Percentiles rank a stretch among this genome's conserved stretches.
phyloP scores from a whole-genome alignment of 1,140 invertebrate species.

The Cryptotermes secundus region DNA sequence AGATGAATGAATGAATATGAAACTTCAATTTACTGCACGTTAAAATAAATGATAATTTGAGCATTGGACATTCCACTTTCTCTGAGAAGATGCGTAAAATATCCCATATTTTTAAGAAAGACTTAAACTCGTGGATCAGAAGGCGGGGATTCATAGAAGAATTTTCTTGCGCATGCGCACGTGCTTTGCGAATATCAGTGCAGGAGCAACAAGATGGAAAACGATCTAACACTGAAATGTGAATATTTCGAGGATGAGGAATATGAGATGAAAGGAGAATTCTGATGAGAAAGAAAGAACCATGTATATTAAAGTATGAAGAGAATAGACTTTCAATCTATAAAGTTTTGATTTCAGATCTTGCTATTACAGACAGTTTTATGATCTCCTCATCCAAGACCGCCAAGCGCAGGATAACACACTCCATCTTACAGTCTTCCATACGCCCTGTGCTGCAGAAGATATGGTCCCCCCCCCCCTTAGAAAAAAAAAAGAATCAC shows the following conservation, averaged over 20 bases:
- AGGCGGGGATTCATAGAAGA: too few species aligned
- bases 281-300: background rate
- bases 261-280: background rate
- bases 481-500: background rate
- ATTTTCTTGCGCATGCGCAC: too few species aligned
- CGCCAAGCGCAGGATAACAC: background rate
- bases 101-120: too few species aligned
- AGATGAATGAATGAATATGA: too few species aligned
- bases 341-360: constrained; percentile 18
- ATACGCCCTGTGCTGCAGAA: background rate
- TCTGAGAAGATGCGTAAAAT: too few species aligned
- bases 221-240: background rate
- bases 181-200: too few species aligned
- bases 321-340: background rate
- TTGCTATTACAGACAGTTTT: constrained; percentile 7
- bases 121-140: too few species aligned
- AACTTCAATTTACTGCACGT: too few species aligned
- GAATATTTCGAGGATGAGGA: background rate
- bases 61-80: too few species aligned
- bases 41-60: too few species aligned
- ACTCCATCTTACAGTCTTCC: background rate
- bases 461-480: background rate
- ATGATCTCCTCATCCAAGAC: background rate
- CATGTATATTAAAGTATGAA: background rate
- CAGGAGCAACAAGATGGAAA: background rate